Evolutionary conservation across 2,797 vertebrate species (phyloP).

Genomic region (Hippocampus kuda): DNA sequence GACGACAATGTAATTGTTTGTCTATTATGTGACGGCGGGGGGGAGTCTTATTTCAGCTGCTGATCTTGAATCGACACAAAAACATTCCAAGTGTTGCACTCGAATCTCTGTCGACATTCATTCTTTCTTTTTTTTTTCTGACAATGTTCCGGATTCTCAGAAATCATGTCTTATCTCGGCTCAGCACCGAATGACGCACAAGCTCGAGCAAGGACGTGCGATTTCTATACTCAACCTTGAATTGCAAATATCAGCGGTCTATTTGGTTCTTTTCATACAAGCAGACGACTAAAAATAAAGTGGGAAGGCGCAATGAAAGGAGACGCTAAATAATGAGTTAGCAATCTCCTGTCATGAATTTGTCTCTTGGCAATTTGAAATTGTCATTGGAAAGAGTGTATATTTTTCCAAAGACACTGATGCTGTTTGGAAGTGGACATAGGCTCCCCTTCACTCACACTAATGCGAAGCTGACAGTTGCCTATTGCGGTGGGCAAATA

Average conservation of each 20-base stretch:
- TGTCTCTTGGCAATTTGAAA: not conserved
- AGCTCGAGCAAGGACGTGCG: slow-evolving; percentile 32
- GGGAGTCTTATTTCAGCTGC: not conserved
- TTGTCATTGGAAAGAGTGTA: slow-evolving; percentile 3
- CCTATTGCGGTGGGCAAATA: slow-evolving; percentile 3
- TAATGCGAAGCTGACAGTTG: slow-evolving; percentile 49
- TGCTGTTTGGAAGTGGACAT: slow-evolving; percentile 60
- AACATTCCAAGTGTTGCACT: slow-evolving; percentile 15
- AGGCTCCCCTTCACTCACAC: slow-evolving; percentile 55
- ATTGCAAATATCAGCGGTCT: slow-evolving; percentile 5
- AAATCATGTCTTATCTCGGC: slow-evolving; percentile 42
- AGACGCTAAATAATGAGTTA: slow-evolving; percentile 13
- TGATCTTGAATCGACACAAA: not conserved
- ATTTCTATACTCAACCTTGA: slow-evolving; percentile 28
- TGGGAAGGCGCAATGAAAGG: not conserved
- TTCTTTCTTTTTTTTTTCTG: not conserved
- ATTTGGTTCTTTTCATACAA: slow-evolving; percentile 17
- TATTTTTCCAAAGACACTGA: slow-evolving; percentile 45
- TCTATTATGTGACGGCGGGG: not conserved
- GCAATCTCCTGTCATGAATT: not conserved
- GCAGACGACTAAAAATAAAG: not conserved
- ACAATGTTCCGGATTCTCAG: slow-evolving; percentile 31
- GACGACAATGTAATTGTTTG: not conserved
- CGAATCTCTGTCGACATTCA: slow-evolving; percentile 22
- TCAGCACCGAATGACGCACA: slow-evolving; percentile 40